phyloP scores from a whole-genome alignment of 2,113 vertebrate species.

The Coryphaenoides rupestris region DNA sequence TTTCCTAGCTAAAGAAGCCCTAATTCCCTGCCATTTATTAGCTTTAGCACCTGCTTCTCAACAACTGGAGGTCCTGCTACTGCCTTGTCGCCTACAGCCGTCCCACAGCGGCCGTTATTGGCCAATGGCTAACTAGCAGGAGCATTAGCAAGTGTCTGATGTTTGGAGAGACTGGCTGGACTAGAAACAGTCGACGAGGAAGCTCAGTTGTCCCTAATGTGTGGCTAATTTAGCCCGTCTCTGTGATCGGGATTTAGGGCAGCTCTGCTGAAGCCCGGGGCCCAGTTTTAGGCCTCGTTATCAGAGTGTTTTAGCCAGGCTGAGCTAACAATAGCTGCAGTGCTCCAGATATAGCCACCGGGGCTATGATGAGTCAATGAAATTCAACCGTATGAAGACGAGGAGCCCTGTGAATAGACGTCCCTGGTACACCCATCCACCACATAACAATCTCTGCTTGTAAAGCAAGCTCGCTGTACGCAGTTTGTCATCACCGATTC shows the following conservation, averaged over 20 bases:
- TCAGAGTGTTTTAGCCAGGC: constrained; percentile 28
- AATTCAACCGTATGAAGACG: constrained; percentile 27
- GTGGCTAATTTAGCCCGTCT: not conserved
- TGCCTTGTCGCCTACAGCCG: not conserved
- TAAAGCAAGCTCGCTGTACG: no score
- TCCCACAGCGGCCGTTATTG: no score
- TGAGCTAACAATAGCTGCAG: constrained; percentile 52
- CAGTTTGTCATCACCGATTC: no score
- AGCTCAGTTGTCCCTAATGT: not conserved
- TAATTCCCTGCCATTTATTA: constrained; percentile 49
- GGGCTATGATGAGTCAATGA: constrained; percentile 40
- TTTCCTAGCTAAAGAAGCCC: no score
- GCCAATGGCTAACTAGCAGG: not conserved
- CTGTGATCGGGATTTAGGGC: not conserved
- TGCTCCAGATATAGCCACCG: constrained; percentile 40
- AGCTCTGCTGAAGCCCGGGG: constrained; percentile 17
- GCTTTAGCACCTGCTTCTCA: constrained; percentile 38
- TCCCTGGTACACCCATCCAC: not conserved
- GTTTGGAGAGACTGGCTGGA: not conserved
- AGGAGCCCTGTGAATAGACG: not conserved
- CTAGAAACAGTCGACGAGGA: not conserved
- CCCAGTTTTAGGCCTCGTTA: constrained; percentile 27
- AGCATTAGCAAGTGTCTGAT: not conserved
- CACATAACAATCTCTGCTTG: no score
- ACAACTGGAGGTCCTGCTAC: constrained; percentile 2